Evolutionary conservation across 2,888 invertebrate genomes (phyloP).

Genomic region (Molanna angustata): DNA sequence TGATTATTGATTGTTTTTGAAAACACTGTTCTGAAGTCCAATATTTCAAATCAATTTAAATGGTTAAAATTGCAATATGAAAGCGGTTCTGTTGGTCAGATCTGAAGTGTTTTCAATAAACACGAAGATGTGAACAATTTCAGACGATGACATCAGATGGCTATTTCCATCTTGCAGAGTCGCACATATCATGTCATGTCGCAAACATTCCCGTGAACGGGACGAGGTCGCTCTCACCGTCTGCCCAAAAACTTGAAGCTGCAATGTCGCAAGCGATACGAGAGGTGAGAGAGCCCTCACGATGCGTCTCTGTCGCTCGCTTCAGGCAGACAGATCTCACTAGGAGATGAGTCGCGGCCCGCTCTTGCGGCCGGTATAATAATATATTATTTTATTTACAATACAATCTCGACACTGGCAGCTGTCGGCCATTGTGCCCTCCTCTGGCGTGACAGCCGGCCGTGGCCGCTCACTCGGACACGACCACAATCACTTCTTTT

Average conservation of each 20-base stretch:
- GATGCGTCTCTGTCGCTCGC: not conserved
- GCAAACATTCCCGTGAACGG: not conserved
- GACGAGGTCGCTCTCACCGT: slow-evolving; percentile 5
- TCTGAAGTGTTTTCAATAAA: no score
- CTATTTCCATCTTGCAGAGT: no score
- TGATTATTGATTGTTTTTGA: no score
- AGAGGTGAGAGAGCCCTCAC: not conserved
- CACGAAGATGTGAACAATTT: not conserved
- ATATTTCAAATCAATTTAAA: no score
- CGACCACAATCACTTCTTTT: slow-evolving; percentile 21
- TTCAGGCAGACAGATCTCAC: not conserved
- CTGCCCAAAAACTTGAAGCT: slow-evolving; percentile 12
- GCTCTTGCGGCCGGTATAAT: not conserved
- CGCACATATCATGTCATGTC: no score
- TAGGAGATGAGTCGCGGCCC: not conserved
- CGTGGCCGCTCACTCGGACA: slow-evolving; percentile 2
- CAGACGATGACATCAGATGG: not conserved
- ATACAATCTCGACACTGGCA: not conserved
- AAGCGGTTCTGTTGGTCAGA: no score
- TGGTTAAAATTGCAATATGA: no score
- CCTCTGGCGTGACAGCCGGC: not conserved
- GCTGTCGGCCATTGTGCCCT: not conserved
- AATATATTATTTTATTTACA: no score
- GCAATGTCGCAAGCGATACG: slow-evolving; percentile 7
- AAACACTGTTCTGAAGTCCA: no score